These are phyloP conservation scores for Theristicus caerulescens DNA, from an alignment of 2,113 vertebrate genomes.

Conservation along the genomic window DNA sequence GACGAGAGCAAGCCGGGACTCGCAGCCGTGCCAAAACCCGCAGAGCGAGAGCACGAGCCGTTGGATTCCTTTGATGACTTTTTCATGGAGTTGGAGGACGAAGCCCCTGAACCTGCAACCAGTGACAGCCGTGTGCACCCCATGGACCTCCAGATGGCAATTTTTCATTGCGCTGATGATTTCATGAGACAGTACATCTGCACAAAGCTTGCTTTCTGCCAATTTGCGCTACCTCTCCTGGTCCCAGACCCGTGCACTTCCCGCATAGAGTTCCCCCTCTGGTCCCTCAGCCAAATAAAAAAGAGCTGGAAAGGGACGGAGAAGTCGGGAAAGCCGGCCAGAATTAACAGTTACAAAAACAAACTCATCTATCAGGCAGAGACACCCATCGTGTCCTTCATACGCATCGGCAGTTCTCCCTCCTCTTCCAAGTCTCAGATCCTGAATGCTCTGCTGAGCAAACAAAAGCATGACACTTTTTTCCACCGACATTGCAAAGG, in stretches of 20 bases:
- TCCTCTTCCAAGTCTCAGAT: constrained; percentile 79
- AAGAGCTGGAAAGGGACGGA: constrained; percentile 70
- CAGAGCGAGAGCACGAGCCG: background rate
- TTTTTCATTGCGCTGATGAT: constrained; percentile 76
- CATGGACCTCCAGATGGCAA: constrained; percentile 79
- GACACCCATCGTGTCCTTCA: constrained; percentile 72
- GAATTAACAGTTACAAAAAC: constrained; percentile 19
- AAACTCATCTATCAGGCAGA: constrained; percentile 64
- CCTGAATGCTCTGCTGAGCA: constrained; percentile 73
- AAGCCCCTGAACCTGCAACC: background rate
- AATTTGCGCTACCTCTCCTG: constrained; percentile 77
- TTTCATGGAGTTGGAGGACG: background rate
- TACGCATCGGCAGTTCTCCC: constrained; percentile 70
- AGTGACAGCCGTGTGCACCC: constrained; percentile 57
- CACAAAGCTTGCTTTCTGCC: constrained; percentile 77
- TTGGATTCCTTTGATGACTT: constrained; percentile 25
- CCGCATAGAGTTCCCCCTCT: constrained; percentile 71
- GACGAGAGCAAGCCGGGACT: background rate
- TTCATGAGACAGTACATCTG: constrained; percentile 72
- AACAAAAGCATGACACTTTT: constrained; percentile 69
- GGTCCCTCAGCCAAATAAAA: constrained; percentile 71
- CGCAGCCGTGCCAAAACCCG: fast-evolving
- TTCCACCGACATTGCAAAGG: constrained; percentile 72
- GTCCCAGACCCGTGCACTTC: constrained; percentile 61
- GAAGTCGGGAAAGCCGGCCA: background rate